Percentiles rank a stretch among this genome's conserved stretches.
Evolutionary conservation across 2,888 invertebrate genomes (phyloP).

Genomic region (Drosophila ustulata): DNA sequence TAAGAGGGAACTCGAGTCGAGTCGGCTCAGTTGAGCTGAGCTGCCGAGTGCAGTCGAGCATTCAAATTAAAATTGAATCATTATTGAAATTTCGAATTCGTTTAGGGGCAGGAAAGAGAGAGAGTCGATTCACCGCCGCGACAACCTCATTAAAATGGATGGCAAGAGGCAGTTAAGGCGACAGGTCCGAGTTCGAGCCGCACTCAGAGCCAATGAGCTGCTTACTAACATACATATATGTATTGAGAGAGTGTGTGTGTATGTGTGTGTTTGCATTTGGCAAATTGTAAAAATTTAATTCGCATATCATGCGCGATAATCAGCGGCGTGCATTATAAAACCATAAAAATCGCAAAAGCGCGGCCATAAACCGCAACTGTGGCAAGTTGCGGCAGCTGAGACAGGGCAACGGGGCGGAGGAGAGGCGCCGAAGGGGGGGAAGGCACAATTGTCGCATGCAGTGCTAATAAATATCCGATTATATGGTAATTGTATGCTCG

Average conservation of each 20-base stretch:
- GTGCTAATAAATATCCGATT: constrained; percentile 76
- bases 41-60: constrained; percentile 53
- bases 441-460: constrained; percentile 77
- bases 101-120: constrained; percentile 41
- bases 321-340: constrained; percentile 80
- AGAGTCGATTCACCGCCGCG: constrained; percentile 13
- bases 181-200: constrained; percentile 30
- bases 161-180: constrained; percentile 28
- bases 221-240: constrained; percentile 7
- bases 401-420: constrained; percentile 3
- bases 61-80: constrained; percentile 82
- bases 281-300: constrained; percentile 79
- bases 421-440: not conserved
- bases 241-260: constrained; percentile 10
- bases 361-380: constrained; percentile 65
- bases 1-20: constrained; percentile 28
- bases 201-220: constrained; percentile 23
- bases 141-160: constrained; percentile 70
- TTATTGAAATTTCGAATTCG: constrained; percentile 78
- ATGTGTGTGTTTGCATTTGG: constrained; percentile 70
- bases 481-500: constrained; percentile 73
- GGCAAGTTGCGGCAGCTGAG: constrained; percentile 21
- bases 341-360: constrained; percentile 79
- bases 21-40: not conserved
- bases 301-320: constrained; percentile 80